Conservation (phyloP, 2,888 invertebrate species). For the Hermodice carunculata region DNA sequence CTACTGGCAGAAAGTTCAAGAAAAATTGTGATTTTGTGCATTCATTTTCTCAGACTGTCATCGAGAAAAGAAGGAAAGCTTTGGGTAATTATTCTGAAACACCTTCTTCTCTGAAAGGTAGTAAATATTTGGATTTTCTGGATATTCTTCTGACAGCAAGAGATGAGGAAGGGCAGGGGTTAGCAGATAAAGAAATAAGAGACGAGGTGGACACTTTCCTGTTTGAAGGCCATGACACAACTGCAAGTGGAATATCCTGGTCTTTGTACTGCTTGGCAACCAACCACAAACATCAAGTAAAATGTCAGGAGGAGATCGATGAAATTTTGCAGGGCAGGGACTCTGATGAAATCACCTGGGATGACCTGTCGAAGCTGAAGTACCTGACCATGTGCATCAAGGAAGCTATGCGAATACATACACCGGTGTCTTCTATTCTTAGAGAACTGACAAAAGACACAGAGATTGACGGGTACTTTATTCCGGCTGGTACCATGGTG, state of each 20-base stretch:
- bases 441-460: slow-evolving; percentile 44
- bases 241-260: slow-evolving; percentile 5
- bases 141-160: slow-evolving; percentile 35
- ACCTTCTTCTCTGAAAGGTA: too few relatives aligned
- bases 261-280: neutral
- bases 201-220: slow-evolving; percentile 55
- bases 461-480: slow-evolving; percentile 41
- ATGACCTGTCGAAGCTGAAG: slow-evolving; percentile 47
- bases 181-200: slow-evolving; percentile 54
- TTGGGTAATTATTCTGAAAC: too few relatives aligned
- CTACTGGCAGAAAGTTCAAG: slow-evolving; percentile 47
- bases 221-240: slow-evolving; percentile 37
- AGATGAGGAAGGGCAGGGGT: slow-evolving; percentile 49
- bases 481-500: slow-evolving; percentile 43
- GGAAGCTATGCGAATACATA: slow-evolving; percentile 49
- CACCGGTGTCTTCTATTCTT: slow-evolving; percentile 51
- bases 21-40: slow-evolving; percentile 58
- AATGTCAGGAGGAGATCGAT: neutral
- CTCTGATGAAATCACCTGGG: slow-evolving; percentile 40
- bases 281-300: neutral
- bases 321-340: neutral
- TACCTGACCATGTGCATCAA: slow-evolving; percentile 55
- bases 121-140: slow-evolving; percentile 36
- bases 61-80: slow-evolving; percentile 46
- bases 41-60: slow-evolving; percentile 56